Evolutionary conservation across 2,797 vertebrate species (phyloP).

Genomic region (Thunnus albacares): DNA sequence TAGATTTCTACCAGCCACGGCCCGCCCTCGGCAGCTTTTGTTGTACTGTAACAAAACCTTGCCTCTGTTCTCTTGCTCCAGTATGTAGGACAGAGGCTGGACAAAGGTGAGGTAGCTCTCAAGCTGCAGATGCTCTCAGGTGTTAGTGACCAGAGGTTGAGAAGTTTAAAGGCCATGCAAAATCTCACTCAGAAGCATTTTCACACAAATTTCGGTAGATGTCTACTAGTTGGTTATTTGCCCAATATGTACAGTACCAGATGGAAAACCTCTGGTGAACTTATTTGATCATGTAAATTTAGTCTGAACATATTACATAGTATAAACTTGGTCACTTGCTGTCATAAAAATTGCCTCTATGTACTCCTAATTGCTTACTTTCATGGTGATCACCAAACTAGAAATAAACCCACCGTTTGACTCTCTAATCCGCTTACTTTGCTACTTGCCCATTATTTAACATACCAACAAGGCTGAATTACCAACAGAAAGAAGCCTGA

Average conservation of each 20-base stretch:
- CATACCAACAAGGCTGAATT: no score
- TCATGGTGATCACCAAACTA: no score
- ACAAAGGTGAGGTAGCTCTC: conserved; percentile 35
- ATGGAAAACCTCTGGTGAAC: neutral
- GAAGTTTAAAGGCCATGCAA: neutral
- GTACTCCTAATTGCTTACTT: no score
- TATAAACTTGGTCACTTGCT: no score
- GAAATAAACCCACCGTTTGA: no score
- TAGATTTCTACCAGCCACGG: conserved; percentile 51
- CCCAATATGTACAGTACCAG: neutral
- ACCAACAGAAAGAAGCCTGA: no score
- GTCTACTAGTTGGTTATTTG: neutral
- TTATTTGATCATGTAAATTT: neutral
- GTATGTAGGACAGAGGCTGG: conserved; percentile 62
- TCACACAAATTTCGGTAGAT: neutral
- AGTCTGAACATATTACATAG: neutral
- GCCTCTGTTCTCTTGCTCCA: conserved; percentile 46
- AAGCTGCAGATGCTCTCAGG: conserved; percentile 33
- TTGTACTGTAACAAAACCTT: conserved; percentile 72
- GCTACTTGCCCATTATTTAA: no score
- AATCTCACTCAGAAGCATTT: neutral
- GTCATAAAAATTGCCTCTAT: no score
- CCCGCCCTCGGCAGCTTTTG: conserved; percentile 59
- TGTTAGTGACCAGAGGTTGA: conserved; percentile 1
- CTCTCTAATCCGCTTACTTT: no score